Percentiles rank a stretch among this genome's conserved stretches.
Evolutionary conservation across 2,113 vertebrate species (phyloP).

Genomic region (Tilapia sparmanii): DNA sequence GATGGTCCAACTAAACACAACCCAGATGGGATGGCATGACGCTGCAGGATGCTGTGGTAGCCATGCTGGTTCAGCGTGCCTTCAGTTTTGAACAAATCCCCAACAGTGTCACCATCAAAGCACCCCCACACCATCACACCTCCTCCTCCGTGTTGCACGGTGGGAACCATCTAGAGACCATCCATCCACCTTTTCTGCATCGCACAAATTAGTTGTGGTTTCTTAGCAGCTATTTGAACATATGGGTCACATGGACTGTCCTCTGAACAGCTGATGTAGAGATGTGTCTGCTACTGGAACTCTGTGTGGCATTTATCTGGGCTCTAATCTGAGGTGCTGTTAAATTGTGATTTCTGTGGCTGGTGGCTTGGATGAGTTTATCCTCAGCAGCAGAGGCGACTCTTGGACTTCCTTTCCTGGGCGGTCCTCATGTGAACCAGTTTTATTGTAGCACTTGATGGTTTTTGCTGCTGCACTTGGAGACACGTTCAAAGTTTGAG

Average conservation of each 20-base stretch:
- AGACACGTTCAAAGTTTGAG: fast-evolving
- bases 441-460: fast-evolving
- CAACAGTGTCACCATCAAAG: neutral
- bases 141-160: neutral
- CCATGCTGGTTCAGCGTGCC: neutral
- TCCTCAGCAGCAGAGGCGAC: neutral
- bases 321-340: fast-evolving
- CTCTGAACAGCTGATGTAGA: neutral
- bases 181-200: neutral
- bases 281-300: neutral
- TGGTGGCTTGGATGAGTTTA: neutral
- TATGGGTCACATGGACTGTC: neutral
- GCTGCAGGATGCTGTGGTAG: neutral
- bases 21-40: fast-evolving
- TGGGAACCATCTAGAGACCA: neutral
- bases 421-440: neutral
- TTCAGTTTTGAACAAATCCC: neutral
- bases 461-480: neutral
- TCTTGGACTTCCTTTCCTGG: neutral
- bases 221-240: neutral
- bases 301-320: neutral
- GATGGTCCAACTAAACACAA: fast-evolving
- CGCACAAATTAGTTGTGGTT: neutral
- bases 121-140: neutral
- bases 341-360: fast-evolving